Percentiles rank a stretch among this genome's conserved stretches.
Evolutionary conservation across 2,797 vertebrate species (phyloP).

Genomic region (Cryptoprocta ferox): DNA sequence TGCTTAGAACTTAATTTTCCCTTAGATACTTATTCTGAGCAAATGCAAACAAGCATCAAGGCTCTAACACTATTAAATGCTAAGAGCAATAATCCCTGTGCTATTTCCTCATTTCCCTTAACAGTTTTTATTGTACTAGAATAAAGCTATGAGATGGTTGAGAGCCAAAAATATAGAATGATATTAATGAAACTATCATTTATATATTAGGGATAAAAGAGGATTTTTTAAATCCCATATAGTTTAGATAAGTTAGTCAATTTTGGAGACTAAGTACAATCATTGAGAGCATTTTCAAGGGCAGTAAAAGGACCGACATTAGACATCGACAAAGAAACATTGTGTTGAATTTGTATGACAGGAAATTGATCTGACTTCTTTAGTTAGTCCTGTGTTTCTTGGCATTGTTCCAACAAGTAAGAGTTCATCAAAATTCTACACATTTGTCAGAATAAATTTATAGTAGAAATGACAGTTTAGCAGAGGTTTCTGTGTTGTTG

Average conservation of each 20-base stretch:
- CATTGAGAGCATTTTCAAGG: not conserved
- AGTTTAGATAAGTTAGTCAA: too few species aligned
- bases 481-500: not conserved
- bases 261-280: too few species aligned
- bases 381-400: not conserved
- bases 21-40: constrained; percentile 56
- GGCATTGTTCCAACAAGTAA: not conserved
- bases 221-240: not conserved
- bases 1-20: constrained; percentile 72
- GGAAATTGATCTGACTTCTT: constrained; percentile 14
- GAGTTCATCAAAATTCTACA: not conserved
- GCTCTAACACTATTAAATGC: not conserved
- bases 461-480: not conserved
- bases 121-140: constrained; percentile 35
- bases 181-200: constrained; percentile 28
- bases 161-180: not conserved
- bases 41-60: constrained; percentile 55
- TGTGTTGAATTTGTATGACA: constrained; percentile 2
- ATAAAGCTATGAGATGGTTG: constrained; percentile 47
- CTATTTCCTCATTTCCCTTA: constrained; percentile 50
- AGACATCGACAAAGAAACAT: not conserved
- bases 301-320: not conserved
- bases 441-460: not conserved
- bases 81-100: constrained; percentile 33
- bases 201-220: not conserved